These are phyloP conservation scores for Gibbula magus DNA, from an alignment of 2,888 invertebrate species.

Conservation along the genomic window DNA sequence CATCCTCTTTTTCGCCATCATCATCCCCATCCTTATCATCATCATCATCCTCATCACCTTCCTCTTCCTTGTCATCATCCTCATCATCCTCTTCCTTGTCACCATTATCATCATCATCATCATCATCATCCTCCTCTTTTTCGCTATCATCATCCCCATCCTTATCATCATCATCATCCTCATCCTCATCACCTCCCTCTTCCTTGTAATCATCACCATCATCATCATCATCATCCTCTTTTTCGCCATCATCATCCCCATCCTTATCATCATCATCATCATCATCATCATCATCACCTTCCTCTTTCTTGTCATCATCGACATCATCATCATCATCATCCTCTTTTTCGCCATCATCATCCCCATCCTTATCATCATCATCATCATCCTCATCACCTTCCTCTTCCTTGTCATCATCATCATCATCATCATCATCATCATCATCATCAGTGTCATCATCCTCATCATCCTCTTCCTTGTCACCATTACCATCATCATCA, in stretches of 20 bases:
- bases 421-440: too few species aligned
- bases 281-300: slow-evolving; percentile 25
- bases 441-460: too few species aligned
- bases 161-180: too few species aligned
- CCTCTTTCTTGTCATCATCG: not conserved
- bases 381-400: too few species aligned
- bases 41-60: not conserved
- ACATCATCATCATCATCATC: not conserved
- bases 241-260: not conserved
- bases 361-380: not conserved
- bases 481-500: not conserved
- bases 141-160: not conserved
- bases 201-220: not conserved
- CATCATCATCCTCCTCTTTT: too few species aligned
- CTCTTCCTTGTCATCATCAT: too few species aligned
- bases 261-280: slow-evolving; percentile 16
- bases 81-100: not conserved
- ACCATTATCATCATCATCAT: too few species aligned
- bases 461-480: not conserved
- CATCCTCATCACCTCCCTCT: not conserved
- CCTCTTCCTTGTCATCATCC: not conserved
- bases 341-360: not conserved
- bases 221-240: not conserved
- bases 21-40: too few species aligned
- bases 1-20: too few species aligned